Percentiles rank a stretch among this genome's conserved stretches.
phyloP scores from a whole-genome alignment of 2,797 vertebrate genomes.

The Etheostoma perlongum region DNA sequence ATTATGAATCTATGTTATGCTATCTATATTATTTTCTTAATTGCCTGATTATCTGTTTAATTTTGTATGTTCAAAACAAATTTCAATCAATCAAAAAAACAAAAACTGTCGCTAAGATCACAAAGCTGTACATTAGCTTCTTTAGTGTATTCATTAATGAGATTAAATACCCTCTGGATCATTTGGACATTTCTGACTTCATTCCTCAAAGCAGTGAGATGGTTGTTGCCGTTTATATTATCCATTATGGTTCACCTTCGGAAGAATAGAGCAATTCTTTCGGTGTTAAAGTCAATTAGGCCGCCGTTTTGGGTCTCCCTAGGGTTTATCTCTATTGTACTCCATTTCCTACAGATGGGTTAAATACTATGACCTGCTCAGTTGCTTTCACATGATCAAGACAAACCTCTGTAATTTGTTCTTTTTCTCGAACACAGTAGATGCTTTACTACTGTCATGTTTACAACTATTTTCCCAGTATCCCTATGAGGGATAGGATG shows the following conservation, averaged over 20 bases:
- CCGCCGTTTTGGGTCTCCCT: constrained; percentile 9
- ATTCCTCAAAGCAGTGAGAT: neutral
- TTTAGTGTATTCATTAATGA: constrained; percentile 1
- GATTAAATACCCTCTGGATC: neutral
- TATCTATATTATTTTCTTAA: too few species aligned
- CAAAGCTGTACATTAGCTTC: constrained; percentile 16
- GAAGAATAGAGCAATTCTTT: neutral
- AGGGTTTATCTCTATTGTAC: constrained; percentile 16
- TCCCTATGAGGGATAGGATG: constrained; percentile 55
- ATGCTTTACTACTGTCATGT: constrained; percentile 33
- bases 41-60: too few species aligned
- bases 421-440: constrained; percentile 50
- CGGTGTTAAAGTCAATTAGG: neutral
- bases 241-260: neutral
- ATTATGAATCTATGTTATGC: too few species aligned
- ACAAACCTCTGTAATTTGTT: constrained; percentile 50
- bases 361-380: constrained; percentile 46
- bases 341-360: constrained; percentile 27
- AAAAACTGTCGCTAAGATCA: constrained; percentile 1
- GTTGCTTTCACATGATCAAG: constrained; percentile 50
- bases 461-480: constrained; percentile 36
- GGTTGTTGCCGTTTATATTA: neutral
- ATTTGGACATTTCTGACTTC: constrained; percentile 2
- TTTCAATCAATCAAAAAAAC: too few species aligned
- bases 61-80: too few species aligned